Evolutionary conservation across 2,888 invertebrate species (phyloP).

Genomic region (Drosophila neonasuta): DNA sequence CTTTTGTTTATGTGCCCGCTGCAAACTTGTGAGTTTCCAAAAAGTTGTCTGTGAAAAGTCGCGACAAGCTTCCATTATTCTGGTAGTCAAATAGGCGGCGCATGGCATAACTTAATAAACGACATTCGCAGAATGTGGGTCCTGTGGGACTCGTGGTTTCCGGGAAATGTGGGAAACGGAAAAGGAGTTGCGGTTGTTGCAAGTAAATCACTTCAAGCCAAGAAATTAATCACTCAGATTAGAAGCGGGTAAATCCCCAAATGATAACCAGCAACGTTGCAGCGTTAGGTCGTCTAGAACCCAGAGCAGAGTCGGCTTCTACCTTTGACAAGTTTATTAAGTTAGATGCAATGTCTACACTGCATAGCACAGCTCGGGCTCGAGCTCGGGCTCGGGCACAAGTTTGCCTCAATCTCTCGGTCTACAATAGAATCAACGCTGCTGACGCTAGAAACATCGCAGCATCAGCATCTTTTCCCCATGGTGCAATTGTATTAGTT

Average conservation of each 20-base stretch:
- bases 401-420: background rate
- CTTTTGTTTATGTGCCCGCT: no score
- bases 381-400: no score
- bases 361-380: conserved; percentile 15
- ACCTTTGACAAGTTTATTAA: conserved; percentile 76
- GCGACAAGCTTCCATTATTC: conserved; percentile 60
- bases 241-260: conserved; percentile 60
- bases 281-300: conserved; percentile 21
- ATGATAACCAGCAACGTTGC: conserved; percentile 69
- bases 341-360: conserved; percentile 65
- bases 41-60: conserved; percentile 27
- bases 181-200: conserved; percentile 28
- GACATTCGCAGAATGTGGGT: conserved; percentile 47
- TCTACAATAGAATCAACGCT: conserved; percentile 68
- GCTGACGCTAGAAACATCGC: conserved; percentile 47
- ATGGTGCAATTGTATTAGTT: conserved; percentile 75
- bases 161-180: conserved; percentile 7
- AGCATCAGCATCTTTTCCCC: conserved; percentile 62
- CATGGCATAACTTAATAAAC: conserved; percentile 55
- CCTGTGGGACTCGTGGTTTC: background rate
- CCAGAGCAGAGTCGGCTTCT: conserved; percentile 57
- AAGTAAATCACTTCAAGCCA: conserved; percentile 74
- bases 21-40: no score
- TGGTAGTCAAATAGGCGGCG: conserved; percentile 59
- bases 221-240: conserved; percentile 74